Conservation (phyloP, 1,140 invertebrate genomes). For the Colletes gigas region DNA sequence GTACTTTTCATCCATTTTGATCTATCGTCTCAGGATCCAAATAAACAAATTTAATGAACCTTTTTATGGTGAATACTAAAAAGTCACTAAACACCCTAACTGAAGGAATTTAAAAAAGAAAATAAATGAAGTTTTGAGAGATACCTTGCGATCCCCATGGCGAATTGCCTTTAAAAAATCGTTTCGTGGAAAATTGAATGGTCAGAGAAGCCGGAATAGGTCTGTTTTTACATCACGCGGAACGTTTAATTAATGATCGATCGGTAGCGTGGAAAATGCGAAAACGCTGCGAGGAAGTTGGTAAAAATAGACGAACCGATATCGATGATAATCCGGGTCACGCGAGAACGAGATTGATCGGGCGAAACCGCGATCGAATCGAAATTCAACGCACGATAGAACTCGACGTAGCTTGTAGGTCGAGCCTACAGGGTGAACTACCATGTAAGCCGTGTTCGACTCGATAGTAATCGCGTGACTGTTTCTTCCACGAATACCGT, state of each 20-base stretch:
- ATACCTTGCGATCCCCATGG: no score
- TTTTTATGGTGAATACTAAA: no score
- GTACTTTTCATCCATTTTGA: no score
- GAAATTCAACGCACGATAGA: slow-evolving; percentile 40
- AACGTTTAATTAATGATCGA: no score
- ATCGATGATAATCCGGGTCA: slow-evolving; percentile 44
- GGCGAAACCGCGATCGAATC: slow-evolving; percentile 8
- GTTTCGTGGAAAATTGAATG: background rate
- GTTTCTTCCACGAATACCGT: background rate
- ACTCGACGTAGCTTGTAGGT: background rate
- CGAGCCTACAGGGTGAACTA: background rate
- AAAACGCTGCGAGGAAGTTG: background rate
- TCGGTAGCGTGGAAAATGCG: background rate
- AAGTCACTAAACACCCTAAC: no score
- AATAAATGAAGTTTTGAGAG: no score
- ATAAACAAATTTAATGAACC: no score
- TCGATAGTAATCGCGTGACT: slow-evolving; percentile 16
- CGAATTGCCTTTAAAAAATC: no score
- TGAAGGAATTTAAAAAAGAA: no score
- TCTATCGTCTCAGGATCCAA: no score
- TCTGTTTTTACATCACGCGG: background rate
- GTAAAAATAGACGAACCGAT: slow-evolving; percentile 35
- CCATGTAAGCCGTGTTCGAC: background rate
- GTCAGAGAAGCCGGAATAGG: background rate
- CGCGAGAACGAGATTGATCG: slow-evolving; percentile 32